phyloP scores from a whole-genome alignment of 1,140 invertebrate species.

The Drosophila sechellia region DNA sequence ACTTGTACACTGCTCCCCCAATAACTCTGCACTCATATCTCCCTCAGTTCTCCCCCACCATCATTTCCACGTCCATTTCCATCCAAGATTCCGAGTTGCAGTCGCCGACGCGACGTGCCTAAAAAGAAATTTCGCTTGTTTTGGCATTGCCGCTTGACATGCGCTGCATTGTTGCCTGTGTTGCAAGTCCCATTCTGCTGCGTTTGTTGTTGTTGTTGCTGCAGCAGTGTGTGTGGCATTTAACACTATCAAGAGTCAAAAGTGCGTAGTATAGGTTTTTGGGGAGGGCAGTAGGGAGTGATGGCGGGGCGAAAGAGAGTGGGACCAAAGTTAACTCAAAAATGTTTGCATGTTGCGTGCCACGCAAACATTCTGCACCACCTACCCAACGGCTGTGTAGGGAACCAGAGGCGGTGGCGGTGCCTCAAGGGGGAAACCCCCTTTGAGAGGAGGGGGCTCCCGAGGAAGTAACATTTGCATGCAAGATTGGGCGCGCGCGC shows the following conservation, averaged over 20 bases:
- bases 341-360: slow-evolving; percentile 81
- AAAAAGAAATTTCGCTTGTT: slow-evolving; percentile 77
- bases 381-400: slow-evolving; percentile 8
- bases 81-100: slow-evolving; percentile 46
- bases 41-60: slow-evolving; percentile 5
- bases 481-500: slow-evolving; percentile 78
- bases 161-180: slow-evolving; percentile 44
- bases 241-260: slow-evolving; percentile 80
- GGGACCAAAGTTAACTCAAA: slow-evolving; percentile 75
- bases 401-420: background rate
- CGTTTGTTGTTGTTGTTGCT: slow-evolving; percentile 19
- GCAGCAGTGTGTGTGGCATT: slow-evolving; percentile 68
- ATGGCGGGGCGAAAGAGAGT: slow-evolving; percentile 2
- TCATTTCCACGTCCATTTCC: slow-evolving; percentile 24
- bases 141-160: slow-evolving; percentile 62
- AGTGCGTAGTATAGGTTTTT: slow-evolving; percentile 62
- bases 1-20: slow-evolving; percentile 27
- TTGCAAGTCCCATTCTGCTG: slow-evolving; percentile 2
- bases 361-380: slow-evolving; percentile 74
- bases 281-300: background rate
- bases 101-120: slow-evolving; percentile 64
- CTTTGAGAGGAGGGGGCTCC: background rate
- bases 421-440: background rate
- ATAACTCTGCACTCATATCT: slow-evolving; percentile 74
- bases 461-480: slow-evolving; percentile 64